Conservation (phyloP, 1,140 invertebrate genomes). For the Aphelinus certus region DNA sequence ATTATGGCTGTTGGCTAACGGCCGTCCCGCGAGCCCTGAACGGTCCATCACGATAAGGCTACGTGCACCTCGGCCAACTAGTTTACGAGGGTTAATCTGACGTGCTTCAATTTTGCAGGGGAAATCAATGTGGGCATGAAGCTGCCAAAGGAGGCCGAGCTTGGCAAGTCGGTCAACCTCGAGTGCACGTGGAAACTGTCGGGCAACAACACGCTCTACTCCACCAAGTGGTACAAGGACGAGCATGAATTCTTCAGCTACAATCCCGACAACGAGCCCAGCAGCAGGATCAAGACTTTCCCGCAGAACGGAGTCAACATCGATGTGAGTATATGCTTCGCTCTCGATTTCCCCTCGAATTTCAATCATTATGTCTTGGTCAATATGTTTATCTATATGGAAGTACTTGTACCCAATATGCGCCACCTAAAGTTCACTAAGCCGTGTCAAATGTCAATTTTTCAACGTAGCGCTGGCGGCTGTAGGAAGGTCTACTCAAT, state of each 20-base stretch:
- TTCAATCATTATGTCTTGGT: too few relatives aligned
- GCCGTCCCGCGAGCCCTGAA: too few relatives aligned
- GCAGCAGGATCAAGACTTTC: slow-evolving; percentile 70
- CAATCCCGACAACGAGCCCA: slow-evolving; percentile 71
- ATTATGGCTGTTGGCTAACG: too few relatives aligned
- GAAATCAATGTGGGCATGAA: slow-evolving; percentile 48
- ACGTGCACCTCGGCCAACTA: too few relatives aligned
- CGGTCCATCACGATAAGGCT: too few relatives aligned
- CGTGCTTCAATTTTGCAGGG: slow-evolving; percentile 8
- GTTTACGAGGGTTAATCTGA: not conserved
- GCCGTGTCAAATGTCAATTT: too few relatives aligned
- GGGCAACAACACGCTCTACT: slow-evolving; percentile 76
- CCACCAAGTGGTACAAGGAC: slow-evolving; percentile 85
- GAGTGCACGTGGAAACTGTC: slow-evolving; percentile 58
- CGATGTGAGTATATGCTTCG: slow-evolving; percentile 59
- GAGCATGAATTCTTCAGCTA: slow-evolving; percentile 79
- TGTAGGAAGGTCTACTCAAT: too few relatives aligned
- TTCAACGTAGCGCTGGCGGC: too few relatives aligned
- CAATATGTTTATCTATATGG: too few relatives aligned
- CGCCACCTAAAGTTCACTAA: too few relatives aligned
- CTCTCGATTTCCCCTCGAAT: too few relatives aligned
- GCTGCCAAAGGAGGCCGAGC: slow-evolving; percentile 50
- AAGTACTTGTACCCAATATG: too few relatives aligned
- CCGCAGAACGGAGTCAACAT: slow-evolving; percentile 69
- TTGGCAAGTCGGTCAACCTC: slow-evolving; percentile 45